These are phyloP conservation scores for Thamnophis elegans DNA, from an alignment of 2,797 vertebrate species.

Conservation along the genomic window DNA sequence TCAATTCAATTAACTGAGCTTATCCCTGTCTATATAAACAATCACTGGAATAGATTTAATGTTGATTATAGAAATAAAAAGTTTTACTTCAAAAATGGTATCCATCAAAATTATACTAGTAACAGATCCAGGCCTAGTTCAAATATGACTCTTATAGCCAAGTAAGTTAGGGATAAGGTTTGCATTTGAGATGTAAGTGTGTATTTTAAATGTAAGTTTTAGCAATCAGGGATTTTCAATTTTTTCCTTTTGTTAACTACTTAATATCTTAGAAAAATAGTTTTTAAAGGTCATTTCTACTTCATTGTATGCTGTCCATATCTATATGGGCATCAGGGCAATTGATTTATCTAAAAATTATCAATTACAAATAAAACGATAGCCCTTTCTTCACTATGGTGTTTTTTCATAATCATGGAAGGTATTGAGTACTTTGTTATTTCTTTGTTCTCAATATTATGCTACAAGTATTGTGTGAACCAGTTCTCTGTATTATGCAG, in stretches of 20 bases:
- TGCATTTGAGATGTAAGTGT: neutral
- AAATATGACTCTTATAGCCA: neutral
- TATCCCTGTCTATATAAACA: neutral
- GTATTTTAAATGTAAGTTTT: neutral
- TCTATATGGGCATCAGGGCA: neutral
- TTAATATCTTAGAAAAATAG: neutral
- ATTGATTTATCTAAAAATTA: neutral
- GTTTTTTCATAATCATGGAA: neutral
- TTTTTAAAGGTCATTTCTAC: neutral
- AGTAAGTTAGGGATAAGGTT: neutral
- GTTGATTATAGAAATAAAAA: neutral
- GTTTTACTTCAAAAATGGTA: neutral
- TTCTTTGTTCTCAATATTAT: neutral
- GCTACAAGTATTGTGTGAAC: neutral
- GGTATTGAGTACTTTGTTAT: neutral
- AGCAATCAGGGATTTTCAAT: neutral
- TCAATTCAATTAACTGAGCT: neutral
- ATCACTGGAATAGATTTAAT: neutral
- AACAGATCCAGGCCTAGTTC: neutral
- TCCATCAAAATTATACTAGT: neutral
- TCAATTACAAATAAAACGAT: neutral
- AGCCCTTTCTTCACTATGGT: neutral
- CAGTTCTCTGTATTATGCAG: neutral
- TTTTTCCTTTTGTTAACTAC: neutral
- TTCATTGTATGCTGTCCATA: neutral